Evolutionary conservation across 1,140 invertebrate species (phyloP), one percentile per base, ranked within the genome.

Genomic region (Drosophila asahinai): DNA sequence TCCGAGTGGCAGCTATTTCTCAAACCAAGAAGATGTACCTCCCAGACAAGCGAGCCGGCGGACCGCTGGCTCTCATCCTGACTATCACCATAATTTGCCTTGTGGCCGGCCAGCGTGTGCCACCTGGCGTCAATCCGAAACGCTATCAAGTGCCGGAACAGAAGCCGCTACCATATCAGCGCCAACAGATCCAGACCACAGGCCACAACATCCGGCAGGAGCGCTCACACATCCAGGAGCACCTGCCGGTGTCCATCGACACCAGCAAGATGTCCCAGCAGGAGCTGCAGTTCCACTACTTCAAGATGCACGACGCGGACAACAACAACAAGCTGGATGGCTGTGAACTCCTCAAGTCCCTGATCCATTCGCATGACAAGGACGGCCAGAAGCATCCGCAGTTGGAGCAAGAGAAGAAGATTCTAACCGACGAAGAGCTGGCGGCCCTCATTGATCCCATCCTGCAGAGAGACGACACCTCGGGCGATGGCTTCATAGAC

Each of bases 281-380:
- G 91, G 98, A 99, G 93, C 93, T 99, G 5, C 97, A 98, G 93
- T 99, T 98, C 91, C 97, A 99, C 93, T 99, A 98, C 89, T 99
- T 99, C 93, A 99, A 98, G 94, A 98, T 99, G 97, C 98, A 99
- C 79, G 98, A 99, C 93, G 96, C 97, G 40, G 98, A 99, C 93
- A 98, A 98, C 81, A 99, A 99, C 89, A 98, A 98, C 86, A 98
- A 98, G 92, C 93, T 99, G 67, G 98, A 99, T 93, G 98, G 98
- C 25, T 97, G 97, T 94, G 98, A 99, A 93, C 94, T 98, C 33
- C 97, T 98, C 73, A 98, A 98, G 89, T 98, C 97, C 0, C 93
- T 98, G 1, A 97, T 98, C 81, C 97, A 98, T 92, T 98, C 97
- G 97, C 97, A 98, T 93, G 97, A 97, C 79, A 95, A 97, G 94